A percentile compares a stretch with the other conserved stretches of the same genome.
These are phyloP conservation scores for Yponomeuta evonymella DNA, from an alignment of 2,888 invertebrate species.

Conservation along the genomic window DNA sequence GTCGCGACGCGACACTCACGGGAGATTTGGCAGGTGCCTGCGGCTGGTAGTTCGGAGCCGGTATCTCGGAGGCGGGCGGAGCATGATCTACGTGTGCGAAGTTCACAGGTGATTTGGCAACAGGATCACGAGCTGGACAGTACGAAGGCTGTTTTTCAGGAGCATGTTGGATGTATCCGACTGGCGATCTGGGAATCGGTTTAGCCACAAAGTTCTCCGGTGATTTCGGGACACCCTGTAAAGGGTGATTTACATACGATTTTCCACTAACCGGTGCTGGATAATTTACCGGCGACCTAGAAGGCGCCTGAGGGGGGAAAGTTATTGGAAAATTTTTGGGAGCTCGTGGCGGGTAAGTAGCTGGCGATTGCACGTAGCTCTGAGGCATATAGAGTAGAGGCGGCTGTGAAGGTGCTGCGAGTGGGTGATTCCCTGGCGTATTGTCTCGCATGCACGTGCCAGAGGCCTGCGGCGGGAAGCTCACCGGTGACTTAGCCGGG, in stretches of 20 bases:
- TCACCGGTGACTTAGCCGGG: background rate
- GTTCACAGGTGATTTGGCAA: background rate
- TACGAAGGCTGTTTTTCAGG: background rate
- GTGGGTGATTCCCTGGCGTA: background rate
- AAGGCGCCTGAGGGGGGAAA: background rate
- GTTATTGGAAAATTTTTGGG: background rate
- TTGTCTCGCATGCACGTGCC: background rate
- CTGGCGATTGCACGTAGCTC: background rate
- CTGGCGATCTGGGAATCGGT: background rate
- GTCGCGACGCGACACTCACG: background rate
- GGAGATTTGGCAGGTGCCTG: background rate
- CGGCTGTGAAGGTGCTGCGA: background rate
- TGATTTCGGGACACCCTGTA: background rate
- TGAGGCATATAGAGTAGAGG: background rate
- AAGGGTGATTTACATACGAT: background rate
- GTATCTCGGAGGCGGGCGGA: background rate
- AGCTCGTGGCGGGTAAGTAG: background rate
- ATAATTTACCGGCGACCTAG: background rate
- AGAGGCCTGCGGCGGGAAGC: background rate
- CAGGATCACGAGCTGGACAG: background rate
- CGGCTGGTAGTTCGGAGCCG: background rate
- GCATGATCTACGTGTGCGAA: background rate
- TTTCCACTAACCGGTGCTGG: background rate
- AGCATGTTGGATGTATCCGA: background rate
- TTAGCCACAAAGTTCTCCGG: background rate